Base-by-base conservation (phyloP, 2,888 invertebrate species). In the Carpatolechia fugitivella region DNA sequence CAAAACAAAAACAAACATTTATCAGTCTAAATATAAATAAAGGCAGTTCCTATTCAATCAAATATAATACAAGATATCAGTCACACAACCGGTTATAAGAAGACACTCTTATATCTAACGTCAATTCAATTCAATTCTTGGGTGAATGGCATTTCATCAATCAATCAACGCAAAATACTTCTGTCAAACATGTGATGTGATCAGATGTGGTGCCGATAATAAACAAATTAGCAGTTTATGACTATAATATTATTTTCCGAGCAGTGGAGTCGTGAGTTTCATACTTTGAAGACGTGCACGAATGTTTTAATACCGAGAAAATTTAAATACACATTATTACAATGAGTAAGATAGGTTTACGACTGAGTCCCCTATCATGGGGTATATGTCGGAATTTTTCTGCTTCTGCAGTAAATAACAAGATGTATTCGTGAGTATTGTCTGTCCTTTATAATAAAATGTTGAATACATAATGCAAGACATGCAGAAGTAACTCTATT, bases 361-460 rank as follows among this genome's bases (percentile, higher is more conserved):
- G 44, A 8, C 24, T 20, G n/a, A 24, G 44, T 6, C 5, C 44
- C 10, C n/a, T 44, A 24, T 13, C 24, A 44, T 44, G 44, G 44
- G 13, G 18, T n/a, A 44, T 20, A 24, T 58, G 61, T 49, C 77
- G 82, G 61, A 75, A 65, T 40, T 82, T 88, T 57, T 88, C 86
- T 1, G 70, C 78, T 54, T 78, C 85, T 36, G 52, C 79, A 13
- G 54, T 61, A 48, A 69, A 74, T 59, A 78, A 82, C 67, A 75
- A 78, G 33, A 74, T 67, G 58, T 73, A 83, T 67, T 79, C 82
- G 88, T 89, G 68, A 83, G 87, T 86, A 70, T 41, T 14, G n/a
- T n/a, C n/a, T n/a, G 24, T 24, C 24, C 24, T 4, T 24, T 6
- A 3, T 6, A 24, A 24, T 24, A 6, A 24, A 24, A 24, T 24